Base-by-base conservation (phyloP, 2,888 invertebrate genomes). In the Brenthis ino region DNA sequence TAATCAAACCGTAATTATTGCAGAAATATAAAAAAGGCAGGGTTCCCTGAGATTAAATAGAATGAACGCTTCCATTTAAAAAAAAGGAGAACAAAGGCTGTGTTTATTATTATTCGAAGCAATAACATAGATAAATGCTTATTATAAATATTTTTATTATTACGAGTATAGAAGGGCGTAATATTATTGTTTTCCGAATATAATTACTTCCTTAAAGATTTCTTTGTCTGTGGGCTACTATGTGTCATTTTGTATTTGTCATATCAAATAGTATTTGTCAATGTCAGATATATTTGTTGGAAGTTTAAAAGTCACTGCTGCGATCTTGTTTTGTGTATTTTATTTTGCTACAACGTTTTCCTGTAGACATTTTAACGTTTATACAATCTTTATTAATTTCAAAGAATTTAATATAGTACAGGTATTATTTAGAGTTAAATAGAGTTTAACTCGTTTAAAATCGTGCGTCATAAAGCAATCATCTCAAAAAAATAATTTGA, bases 401-500 rank as follows among this genome's bases (percentile, higher is more conserved):
- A 13, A 16, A n/a, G 33, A 11, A n/a, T 20, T 13, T 16, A 50
- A 12, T 16, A 12, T 16, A 50, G 28, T n/a, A 16, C 28, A 60
- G 60, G 60, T 60, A 60, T 50, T 50, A 28, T 33, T 28, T 50
- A 33, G n/a, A 33, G 28, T 14, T 55, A 66, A 55, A 13, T n/a
- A 33, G 55, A 60, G 5, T 37, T 55, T 68, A 20, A 60, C 65
- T 50, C 13, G n/a, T 54, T 68, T 63, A 63, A 54, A 33, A 57
- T 57, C 57, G 63, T 55, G 65, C 67, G 65, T 72, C 65, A 67
- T 47, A 70, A 57, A 60, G 28, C 47, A 53, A 54, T 68, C 47
- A 60, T 68, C 65, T 68, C 65, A 37, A 20, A 28, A 43, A 50
- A 37, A 12, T 70, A 72, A 72, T 68, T 72, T 64, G 70, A 73